These are phyloP conservation scores for Catocala nupta DNA, from an alignment of 2,888 invertebrate species.

Conservation along the genomic window DNA sequence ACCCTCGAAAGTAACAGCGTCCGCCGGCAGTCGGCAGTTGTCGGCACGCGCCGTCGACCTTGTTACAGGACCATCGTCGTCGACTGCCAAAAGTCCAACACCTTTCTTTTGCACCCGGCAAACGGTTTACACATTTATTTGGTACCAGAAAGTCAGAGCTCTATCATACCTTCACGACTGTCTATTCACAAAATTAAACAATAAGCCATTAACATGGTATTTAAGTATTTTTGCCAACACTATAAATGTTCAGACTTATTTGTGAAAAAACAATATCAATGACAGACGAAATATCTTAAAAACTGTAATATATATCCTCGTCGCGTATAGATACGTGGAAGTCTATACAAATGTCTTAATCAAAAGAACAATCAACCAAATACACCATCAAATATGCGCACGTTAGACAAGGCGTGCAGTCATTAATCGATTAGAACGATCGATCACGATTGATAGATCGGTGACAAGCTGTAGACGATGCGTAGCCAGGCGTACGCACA, in stretches of 20 bases:
- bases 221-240: too few relatives aligned
- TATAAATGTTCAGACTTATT: too few relatives aligned
- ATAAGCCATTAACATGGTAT: too few relatives aligned
- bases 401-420: constrained; percentile 65
- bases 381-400: constrained; percentile 66
- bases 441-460: constrained; percentile 82
- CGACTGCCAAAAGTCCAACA: constrained; percentile 34
- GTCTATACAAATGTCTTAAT: constrained; percentile 36
- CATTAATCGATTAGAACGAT: constrained; percentile 80
- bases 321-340: background rate
- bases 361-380: constrained; percentile 61
- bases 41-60: constrained; percentile 72
- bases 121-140: constrained; percentile 23
- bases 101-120: constrained; percentile 31
- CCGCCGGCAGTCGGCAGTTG: constrained; percentile 68
- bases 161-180: background rate
- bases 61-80: constrained; percentile 56
- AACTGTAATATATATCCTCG: background rate
- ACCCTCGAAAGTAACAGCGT: constrained; percentile 71
- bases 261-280: too few relatives aligned
- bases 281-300: background rate
- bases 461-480: constrained; percentile 72
- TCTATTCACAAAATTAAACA: background rate
- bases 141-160: background rate
- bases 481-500: constrained; percentile 70